These are phyloP conservation scores for Pygoscelis adeliae DNA, from an alignment of 2,113 vertebrate species.

Conservation along the genomic window DNA sequence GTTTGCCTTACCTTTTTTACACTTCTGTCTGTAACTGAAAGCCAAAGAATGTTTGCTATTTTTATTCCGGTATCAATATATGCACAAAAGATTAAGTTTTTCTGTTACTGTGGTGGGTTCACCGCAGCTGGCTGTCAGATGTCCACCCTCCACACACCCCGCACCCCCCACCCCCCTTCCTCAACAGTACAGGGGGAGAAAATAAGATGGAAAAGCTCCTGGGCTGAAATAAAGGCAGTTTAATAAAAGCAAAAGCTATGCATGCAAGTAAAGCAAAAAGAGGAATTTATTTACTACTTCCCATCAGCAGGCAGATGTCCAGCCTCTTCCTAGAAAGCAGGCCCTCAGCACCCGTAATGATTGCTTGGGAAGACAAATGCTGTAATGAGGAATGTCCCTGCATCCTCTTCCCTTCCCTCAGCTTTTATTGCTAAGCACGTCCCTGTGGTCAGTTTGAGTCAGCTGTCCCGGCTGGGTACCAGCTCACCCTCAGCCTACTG, in stretches of 20 bases:
- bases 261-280: neutral
- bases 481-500: neutral
- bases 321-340: neutral
- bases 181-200: neutral
- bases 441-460: neutral
- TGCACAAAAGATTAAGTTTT: neutral
- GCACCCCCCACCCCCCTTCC: neutral
- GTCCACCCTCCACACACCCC: fast-evolving
- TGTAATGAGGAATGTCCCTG: neutral
- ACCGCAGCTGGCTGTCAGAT: neutral
- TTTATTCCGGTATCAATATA: neutral
- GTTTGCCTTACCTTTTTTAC: neutral
- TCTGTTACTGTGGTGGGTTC: neutral
- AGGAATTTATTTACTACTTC: neutral
- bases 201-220: neutral
- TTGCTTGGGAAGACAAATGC: neutral
- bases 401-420: neutral
- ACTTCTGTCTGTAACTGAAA: neutral
- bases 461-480: neutral
- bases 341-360: neutral
- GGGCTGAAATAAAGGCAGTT: neutral
- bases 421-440: neutral
- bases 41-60: neutral
- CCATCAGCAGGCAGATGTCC: neutral
- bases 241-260: neutral